Conservation (phyloP, 2,888 invertebrate genomes). For the Timema podura region DNA sequence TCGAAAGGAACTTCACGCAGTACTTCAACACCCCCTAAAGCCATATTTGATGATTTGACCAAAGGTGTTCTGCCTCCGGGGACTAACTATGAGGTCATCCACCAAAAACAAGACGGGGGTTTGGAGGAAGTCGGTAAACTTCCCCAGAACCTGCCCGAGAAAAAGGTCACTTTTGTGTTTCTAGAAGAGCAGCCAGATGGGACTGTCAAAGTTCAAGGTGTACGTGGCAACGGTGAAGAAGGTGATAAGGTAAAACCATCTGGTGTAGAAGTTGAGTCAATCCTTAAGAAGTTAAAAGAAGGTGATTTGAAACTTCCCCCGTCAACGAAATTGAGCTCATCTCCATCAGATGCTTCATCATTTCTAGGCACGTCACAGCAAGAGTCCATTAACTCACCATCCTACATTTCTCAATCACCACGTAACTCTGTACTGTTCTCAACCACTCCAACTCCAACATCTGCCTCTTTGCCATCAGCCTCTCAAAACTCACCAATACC, state of each 20-base stretch:
- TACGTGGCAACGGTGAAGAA: slow-evolving; percentile 59
- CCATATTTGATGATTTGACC: slow-evolving; percentile 71
- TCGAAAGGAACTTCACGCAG: slow-evolving; percentile 47
- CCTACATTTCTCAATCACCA: slow-evolving; percentile 1
- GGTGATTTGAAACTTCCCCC: slow-evolving; percentile 79
- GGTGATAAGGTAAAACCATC: slow-evolving; percentile 58
- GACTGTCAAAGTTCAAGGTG: slow-evolving; percentile 80
- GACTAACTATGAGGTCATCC: slow-evolving; percentile 75
- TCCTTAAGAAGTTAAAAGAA: slow-evolving; percentile 72
- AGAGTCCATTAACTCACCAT: slow-evolving; percentile 13
- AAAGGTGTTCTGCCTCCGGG: slow-evolving; percentile 74
- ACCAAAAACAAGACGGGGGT: slow-evolving; percentile 68
- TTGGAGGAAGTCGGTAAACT: slow-evolving; percentile 62
- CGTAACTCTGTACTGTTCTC: slow-evolving; percentile 12
- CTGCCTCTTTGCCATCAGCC: background rate
- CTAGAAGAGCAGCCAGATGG: slow-evolving; percentile 83
- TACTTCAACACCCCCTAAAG: slow-evolving; percentile 54
- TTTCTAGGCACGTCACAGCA: background rate
- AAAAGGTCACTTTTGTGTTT: slow-evolving; percentile 82
- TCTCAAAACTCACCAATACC: background rate
- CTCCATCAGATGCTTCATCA: background rate
- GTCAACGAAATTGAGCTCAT: slow-evolving; percentile 38
- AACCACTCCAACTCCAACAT: background rate
- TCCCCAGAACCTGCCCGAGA: slow-evolving; percentile 58
- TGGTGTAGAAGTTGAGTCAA: slow-evolving; percentile 71